Conservation (phyloP, 2,888 invertebrate genomes). For the Stictocephala bisonia region DNA sequence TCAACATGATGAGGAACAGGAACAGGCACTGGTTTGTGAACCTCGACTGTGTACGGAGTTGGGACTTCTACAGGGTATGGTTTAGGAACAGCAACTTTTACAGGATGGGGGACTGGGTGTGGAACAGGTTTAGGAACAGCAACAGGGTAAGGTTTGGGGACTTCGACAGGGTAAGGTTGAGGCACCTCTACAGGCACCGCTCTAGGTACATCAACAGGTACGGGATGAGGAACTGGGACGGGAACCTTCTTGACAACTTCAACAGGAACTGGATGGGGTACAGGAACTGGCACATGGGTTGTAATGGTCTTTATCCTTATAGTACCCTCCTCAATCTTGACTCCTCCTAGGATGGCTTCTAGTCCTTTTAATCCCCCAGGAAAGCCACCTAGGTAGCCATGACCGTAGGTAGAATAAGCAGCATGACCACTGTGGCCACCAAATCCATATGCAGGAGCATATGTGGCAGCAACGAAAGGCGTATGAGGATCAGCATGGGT, state of each 20-base stretch:
- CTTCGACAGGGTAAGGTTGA: slow-evolving; percentile 39
- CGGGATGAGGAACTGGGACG: slow-evolving; percentile 44
- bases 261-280: slow-evolving; percentile 47
- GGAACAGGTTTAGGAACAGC: slow-evolving; percentile 45
- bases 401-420: slow-evolving; percentile 27
- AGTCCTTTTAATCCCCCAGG: slow-evolving; percentile 33
- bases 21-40: slow-evolving; percentile 48
- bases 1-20: slow-evolving; percentile 48
- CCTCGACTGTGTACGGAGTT: slow-evolving; percentile 45
- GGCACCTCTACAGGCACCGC: slow-evolving; percentile 48
- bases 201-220: slow-evolving; percentile 47
- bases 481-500: not conserved
- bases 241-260: slow-evolving; percentile 37
- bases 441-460: slow-evolving; percentile 14
- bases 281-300: slow-evolving; percentile 49
- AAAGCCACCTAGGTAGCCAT: slow-evolving; percentile 43
- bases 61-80: slow-evolving; percentile 50
- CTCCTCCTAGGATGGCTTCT: slow-evolving; percentile 26
- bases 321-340: slow-evolving; percentile 19
- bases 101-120: slow-evolving; percentile 47
- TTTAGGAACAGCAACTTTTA: slow-evolving; percentile 63
- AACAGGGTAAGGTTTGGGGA: slow-evolving; percentile 46
- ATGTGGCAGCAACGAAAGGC: slow-evolving; percentile 7
- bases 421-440: not conserved
- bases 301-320: slow-evolving; percentile 42